These are phyloP conservation scores for Charanyca ferruginea DNA, from an alignment of 2,888 invertebrate species.

Conservation along the genomic window DNA sequence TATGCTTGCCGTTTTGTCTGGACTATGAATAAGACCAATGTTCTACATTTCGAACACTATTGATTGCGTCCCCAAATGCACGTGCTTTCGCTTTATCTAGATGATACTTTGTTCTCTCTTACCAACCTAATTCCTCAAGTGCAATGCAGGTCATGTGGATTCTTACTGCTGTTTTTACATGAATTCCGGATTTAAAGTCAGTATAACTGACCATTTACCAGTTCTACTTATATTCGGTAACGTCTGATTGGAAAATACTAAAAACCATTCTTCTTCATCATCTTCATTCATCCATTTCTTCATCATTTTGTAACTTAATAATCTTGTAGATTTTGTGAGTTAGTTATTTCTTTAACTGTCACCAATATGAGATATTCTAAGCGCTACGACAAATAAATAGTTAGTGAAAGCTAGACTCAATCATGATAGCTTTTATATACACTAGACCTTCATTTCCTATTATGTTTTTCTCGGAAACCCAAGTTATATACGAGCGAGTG, in stretches of 20 bases:
- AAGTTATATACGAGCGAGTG: slow-evolving; percentile 4
- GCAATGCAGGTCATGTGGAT: not conserved
- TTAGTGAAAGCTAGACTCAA: not conserved
- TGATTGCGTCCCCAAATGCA: slow-evolving; percentile 32
- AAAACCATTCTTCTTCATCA: too few relatives aligned
- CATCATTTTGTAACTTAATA: not conserved
- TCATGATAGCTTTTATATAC: slow-evolving; percentile 33
- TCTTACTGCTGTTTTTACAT: not conserved
- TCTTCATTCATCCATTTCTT: too few relatives aligned
- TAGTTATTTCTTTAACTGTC: not conserved
- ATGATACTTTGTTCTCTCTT: not conserved
- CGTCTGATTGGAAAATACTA: not conserved
- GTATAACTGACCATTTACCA: not conserved
- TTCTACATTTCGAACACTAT: slow-evolving; percentile 27
- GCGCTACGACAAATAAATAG: not conserved
- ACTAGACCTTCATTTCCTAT: slow-evolving; percentile 16
- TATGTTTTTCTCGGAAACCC: slow-evolving; percentile 43
- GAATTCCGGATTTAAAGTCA: not conserved
- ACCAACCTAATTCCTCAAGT: slow-evolving; percentile 17
- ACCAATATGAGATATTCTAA: slow-evolving; percentile 1
- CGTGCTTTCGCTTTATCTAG: slow-evolving; percentile 29
- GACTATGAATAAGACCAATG: slow-evolving; percentile 18
- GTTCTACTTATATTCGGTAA: not conserved
- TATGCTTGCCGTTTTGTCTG: slow-evolving; percentile 32
- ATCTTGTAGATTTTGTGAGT: too few relatives aligned